Base-by-base conservation (phyloP, 2,888 invertebrate species). In the Odontomyia ornata region DNA sequence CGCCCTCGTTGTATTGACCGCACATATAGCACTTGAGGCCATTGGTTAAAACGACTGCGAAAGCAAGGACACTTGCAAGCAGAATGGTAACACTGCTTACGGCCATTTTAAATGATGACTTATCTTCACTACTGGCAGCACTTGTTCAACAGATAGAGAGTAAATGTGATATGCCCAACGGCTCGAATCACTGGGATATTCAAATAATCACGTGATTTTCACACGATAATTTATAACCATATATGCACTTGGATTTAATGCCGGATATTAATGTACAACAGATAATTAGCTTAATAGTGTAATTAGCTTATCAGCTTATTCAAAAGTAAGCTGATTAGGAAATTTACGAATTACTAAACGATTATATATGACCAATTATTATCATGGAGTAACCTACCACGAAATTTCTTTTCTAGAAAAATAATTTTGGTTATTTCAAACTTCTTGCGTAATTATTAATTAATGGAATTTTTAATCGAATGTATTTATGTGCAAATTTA, bases 1-100 rank as follows among this genome's bases (percentile, higher is more conserved):
- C 93, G 23, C 94, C 94, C 83, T 95, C 94, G 83, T 93, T 95
- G 88, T 94, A 94, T 87, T 93, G 92, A 65, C 94, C 94, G 82
- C 94, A 94, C 87, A 92, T 91, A 89, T 91, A 93, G 87, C 94
- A 95, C 84, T 90, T 86, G 76, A 86, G 85, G 57, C 85, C 86
- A 78, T 85, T 83, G 80, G 83, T 84, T 72, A 82, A 79, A 75
- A 82, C 83, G 79, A 86, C 79, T 46, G 60, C 64, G 27, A 67
- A 67, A 27, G 56, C 67, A 67, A 76, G 56, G 46, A 76, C 65
- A 76, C 76, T 64, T 52, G 47, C 56, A 11, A 67, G 36, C 3
- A 71, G 0, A 23, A 75, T 36, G 47, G 27, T 28, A 47, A 64
- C 60, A 75, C 28, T 62, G 52, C 43, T 18, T 2, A 47, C 28